Evolutionary conservation across 2,113 vertebrate species (phyloP), one percentile per base, ranked within the genome.

Genomic region (Engraulis encrasicolus): DNA sequence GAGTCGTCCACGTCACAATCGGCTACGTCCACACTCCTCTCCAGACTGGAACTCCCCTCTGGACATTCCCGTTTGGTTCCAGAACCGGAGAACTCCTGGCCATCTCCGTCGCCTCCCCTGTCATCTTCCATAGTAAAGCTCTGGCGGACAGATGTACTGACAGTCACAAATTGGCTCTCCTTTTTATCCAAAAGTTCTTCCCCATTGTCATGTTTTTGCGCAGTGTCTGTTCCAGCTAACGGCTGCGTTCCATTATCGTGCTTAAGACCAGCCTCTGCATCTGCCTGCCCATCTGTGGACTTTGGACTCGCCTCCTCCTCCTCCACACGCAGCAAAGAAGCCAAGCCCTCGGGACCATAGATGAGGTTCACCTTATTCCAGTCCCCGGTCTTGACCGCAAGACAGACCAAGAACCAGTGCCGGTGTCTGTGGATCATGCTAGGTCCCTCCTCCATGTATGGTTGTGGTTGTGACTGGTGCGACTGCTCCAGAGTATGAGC

Each of bases 371-470:
- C 94, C 31, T 83, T 93, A 0, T 93, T 88, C 49, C 92, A 0
- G 31, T 95, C 90, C 50, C 96, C 97, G 0, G 96, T 97, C 88
- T 97, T 97, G 52, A 97, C 87, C 80, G 97, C 96, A 77, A 98
- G 92, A 84, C 95, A 95, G 71, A 97, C 91, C 89, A 97, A 90
- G 45, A 97, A 90, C 95, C 96, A 96, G 90, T 96, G 97, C 87
- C 96, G 97, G 89, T 95, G 94, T 58, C 87, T 92, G 89, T 88
- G 85, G 80, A 89, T 92, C 79, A 92, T 91, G 90, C 92, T 91
- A 15, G 93, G 93, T n/a, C n/a, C n/a, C 77, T 94, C 91, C 91
- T 93, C 90, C 6, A 93, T 91, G 92, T 80, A 90, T 88, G 2
- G 91, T 91, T 58, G 90, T 88, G 2, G 91, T 91, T 58, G 93